A percentile compares a stretch with the other conserved stretches of the same genome.
Evolutionary conservation across 2,113 vertebrate species (phyloP).

Genomic region (Cyanoramphus novaezelandiae): DNA sequence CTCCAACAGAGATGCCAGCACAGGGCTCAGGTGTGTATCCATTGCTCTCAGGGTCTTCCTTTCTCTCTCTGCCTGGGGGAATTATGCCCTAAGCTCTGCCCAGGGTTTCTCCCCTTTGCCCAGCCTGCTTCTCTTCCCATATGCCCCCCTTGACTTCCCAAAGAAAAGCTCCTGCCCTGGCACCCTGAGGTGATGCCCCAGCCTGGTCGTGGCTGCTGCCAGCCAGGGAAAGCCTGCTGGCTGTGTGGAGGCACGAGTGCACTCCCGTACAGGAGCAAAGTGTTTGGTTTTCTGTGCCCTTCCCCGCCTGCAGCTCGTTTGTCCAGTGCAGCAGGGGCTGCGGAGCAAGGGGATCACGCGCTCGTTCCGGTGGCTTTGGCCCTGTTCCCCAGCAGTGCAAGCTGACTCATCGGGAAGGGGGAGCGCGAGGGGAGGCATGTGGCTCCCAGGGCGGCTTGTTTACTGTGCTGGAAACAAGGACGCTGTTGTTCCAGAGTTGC

Average conservation of each 20-base stretch:
- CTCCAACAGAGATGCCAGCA: slow-evolving; percentile 39
- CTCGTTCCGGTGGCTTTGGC: not conserved
- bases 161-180: not conserved
- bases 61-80: not conserved
- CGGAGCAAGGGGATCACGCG: not conserved
- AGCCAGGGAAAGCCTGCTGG: not conserved
- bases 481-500: slow-evolving; percentile 52
- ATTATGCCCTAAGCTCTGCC: not conserved
- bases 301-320: not conserved
- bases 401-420: slow-evolving; percentile 9
- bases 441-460: slow-evolving; percentile 21
- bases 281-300: not conserved
- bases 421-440: not conserved
- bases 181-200: not conserved
- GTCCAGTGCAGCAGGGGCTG: not conserved
- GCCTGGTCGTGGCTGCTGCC: not conserved
- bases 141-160: not conserved
- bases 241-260: accelerated
- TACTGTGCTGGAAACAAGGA: slow-evolving; percentile 34
- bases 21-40: slow-evolving; percentile 70
- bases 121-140: not conserved
- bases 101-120: not conserved
- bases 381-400: not conserved
- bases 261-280: accelerated
- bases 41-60: accelerated